Evolutionary conservation across 1,140 invertebrate species (phyloP).

Genomic region (Neodiprion pinetum): DNA sequence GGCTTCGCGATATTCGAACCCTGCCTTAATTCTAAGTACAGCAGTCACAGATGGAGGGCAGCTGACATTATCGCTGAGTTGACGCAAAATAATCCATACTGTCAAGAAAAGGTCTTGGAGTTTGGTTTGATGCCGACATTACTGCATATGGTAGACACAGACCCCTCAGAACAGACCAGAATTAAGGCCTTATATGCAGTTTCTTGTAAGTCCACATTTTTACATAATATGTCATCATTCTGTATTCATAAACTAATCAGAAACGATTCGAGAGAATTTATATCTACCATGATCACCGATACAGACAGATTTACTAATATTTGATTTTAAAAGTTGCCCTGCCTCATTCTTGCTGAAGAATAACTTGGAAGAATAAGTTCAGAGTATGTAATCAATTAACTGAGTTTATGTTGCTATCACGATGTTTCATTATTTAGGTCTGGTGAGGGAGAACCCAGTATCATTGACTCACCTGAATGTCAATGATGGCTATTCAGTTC

Average conservation of each 20-base stretch:
- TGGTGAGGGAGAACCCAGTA: conserved; percentile 66
- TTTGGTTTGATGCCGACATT: conserved; percentile 69
- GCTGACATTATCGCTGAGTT: conserved; percentile 75
- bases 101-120: conserved; percentile 71
- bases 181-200: conserved; percentile 77
- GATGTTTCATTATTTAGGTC: conserved; percentile 58
- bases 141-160: conserved; percentile 70
- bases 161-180: conserved; percentile 65
- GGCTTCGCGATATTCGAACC: conserved; percentile 74
- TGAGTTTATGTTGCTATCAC: background rate
- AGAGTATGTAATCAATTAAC: background rate
- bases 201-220: conserved; percentile 68
- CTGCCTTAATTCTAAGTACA: conserved; percentile 69
- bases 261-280: too few relatives aligned
- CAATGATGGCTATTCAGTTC: conserved; percentile 68
- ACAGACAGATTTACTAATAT: background rate
- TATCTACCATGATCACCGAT: background rate
- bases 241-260: background rate
- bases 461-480: conserved; percentile 67
- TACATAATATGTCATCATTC: conserved; percentile 18
- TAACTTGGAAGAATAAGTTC: background rate
- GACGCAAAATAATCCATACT: conserved; percentile 82
- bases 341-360: too few relatives aligned
- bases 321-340: background rate
- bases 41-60: conserved; percentile 67